A percentile compares a stretch with the other conserved stretches of the same genome.
Evolutionary conservation across 2,797 vertebrate species (phyloP).

Genomic region (Neostethus bicornis): DNA sequence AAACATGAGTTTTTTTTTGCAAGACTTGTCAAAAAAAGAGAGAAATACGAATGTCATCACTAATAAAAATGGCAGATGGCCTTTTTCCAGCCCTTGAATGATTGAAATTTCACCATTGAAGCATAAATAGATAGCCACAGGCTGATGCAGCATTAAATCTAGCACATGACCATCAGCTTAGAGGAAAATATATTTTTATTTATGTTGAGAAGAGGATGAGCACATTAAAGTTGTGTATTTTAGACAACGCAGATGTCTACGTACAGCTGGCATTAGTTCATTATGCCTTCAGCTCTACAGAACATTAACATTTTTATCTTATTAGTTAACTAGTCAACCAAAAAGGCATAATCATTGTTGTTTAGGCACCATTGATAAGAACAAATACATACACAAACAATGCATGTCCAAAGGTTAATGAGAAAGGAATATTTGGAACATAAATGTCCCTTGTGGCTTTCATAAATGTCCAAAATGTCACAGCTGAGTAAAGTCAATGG

Average conservation of each 20-base stretch:
- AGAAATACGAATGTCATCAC: slow-evolving; percentile 38
- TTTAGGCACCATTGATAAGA: slow-evolving; percentile 15
- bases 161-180: slow-evolving; percentile 53
- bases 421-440: background rate
- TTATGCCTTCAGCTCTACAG: slow-evolving; percentile 44
- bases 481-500: background rate
- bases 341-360: slow-evolving; percentile 25
- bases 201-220: slow-evolving; percentile 35
- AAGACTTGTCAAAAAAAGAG: slow-evolving; percentile 49
- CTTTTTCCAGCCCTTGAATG: slow-evolving; percentile 60
- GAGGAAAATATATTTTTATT: slow-evolving; percentile 52
- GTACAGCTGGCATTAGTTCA: slow-evolving; percentile 53
- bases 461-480: slow-evolving; percentile 3
- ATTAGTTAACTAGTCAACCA: slow-evolving; percentile 49
- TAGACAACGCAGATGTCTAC: slow-evolving; percentile 49
- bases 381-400: slow-evolving; percentile 1
- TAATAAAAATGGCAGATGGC: slow-evolving; percentile 69
- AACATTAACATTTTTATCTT: slow-evolving; percentile 52
- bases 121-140: slow-evolving; percentile 56
- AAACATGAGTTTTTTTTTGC: slow-evolving; percentile 35
- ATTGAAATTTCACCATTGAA: slow-evolving; percentile 55
- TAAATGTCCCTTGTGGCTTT: background rate
- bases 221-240: slow-evolving; percentile 33
- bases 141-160: slow-evolving; percentile 57
- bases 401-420: background rate